These are phyloP conservation scores for Oenanthe melanoleuca DNA, from an alignment of 2,113 vertebrate species.

Conservation along the genomic window DNA sequence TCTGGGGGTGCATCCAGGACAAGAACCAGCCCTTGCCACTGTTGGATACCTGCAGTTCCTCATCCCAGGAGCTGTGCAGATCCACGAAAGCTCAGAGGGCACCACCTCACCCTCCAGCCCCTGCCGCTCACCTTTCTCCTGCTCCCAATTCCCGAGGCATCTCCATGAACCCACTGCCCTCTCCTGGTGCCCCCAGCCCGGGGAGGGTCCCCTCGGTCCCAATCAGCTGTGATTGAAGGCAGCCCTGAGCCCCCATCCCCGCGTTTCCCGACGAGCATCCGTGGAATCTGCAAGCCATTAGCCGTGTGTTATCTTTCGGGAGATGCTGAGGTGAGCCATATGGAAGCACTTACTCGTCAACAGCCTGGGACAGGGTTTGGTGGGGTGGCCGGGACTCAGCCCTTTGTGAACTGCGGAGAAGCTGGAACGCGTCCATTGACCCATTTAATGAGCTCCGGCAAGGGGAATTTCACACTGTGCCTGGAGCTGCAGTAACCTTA, in stretches of 20 bases:
- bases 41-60: fast-evolving
- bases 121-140: background rate
- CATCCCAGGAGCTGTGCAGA: background rate
- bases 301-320: conserved; percentile 70
- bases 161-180: background rate
- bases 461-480: conserved; percentile 77
- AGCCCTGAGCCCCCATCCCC: background rate
- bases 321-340: conserved; percentile 74
- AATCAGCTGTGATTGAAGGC: conserved; percentile 46
- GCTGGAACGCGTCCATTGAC: conserved; percentile 70
- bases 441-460: conserved; percentile 75
- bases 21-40: background rate
- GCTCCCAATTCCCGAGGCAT: fast-evolving
- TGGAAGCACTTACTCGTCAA: conserved; percentile 74
- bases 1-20: background rate
- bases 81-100: background rate
- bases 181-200: background rate
- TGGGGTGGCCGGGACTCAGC: conserved; percentile 69
- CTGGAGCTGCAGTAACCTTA: conserved; percentile 72
- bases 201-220: conserved; percentile 42
- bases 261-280: conserved; percentile 31
- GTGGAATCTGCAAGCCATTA: conserved; percentile 74
- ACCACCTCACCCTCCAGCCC: background rate
- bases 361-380: conserved; percentile 69
- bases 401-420: conserved; percentile 73